Evolutionary conservation across 2,888 invertebrate species (phyloP).

Genomic region (Spicauda simplicius): DNA sequence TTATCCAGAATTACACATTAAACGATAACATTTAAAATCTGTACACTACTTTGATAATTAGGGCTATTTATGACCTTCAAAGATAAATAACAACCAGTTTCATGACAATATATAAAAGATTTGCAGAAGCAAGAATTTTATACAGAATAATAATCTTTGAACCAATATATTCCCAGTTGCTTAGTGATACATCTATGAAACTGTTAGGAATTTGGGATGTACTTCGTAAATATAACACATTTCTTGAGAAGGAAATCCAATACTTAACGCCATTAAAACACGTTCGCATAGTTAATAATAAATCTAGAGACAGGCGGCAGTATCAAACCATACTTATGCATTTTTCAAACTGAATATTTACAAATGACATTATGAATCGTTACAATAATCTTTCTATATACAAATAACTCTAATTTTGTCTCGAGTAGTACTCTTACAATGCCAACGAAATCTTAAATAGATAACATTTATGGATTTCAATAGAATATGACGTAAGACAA

Average conservation of each 20-base stretch:
- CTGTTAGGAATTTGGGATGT: too few relatives aligned
- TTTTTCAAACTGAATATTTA: conserved; percentile 26
- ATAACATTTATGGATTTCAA: background rate
- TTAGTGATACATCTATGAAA: too few relatives aligned
- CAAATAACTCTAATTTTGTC: conserved; percentile 19
- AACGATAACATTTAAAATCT: background rate
- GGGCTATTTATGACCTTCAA: too few relatives aligned
- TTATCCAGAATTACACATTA: too few relatives aligned
- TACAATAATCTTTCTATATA: conserved; percentile 20
- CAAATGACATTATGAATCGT: conserved; percentile 18
- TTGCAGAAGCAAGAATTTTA: too few relatives aligned
- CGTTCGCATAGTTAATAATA: background rate
- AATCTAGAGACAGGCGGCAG: background rate
- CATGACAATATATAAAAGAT: too few relatives aligned
- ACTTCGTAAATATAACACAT: too few relatives aligned
- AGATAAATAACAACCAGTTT: too few relatives aligned
- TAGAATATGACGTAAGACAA: background rate
- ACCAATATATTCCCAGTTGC: too few relatives aligned
- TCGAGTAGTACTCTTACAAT: background rate
- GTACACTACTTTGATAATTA: background rate
- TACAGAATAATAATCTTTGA: too few relatives aligned
- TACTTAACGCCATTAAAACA: too few relatives aligned
- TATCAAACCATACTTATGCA: conserved; percentile 24
- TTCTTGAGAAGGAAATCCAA: too few relatives aligned
- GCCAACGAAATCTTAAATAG: background rate